phyloP scores from a whole-genome alignment of 2,113 vertebrate species.

The Nannobrachium achirus region DNA sequence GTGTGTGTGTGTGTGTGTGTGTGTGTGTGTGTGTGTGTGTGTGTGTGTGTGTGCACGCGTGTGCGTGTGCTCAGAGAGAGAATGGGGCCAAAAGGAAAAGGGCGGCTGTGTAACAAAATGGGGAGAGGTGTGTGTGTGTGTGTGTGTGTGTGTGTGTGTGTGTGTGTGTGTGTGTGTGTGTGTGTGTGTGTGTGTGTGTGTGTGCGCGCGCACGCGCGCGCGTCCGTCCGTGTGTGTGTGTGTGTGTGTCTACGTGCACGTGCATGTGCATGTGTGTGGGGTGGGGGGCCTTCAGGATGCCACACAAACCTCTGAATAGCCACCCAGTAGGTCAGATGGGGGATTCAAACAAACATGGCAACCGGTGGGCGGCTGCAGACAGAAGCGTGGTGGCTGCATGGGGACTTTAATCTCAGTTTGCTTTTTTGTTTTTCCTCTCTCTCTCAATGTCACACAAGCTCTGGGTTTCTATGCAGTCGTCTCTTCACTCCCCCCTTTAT shows the following conservation, averaged over 20 bases:
- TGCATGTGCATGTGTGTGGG: constrained; percentile 1
- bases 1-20: constrained; percentile 37
- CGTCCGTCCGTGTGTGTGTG: constrained; percentile 1
- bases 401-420: constrained; percentile 28
- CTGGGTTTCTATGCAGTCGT: constrained; percentile 6
- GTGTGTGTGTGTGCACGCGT: constrained; percentile 32
- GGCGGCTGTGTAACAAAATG: constrained; percentile 39
- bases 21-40: constrained; percentile 8
- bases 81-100: constrained; percentile 47
- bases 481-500: constrained; percentile 1
- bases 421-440: constrained; percentile 27
- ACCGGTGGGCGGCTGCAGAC: constrained; percentile 20
- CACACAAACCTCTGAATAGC: constrained; percentile 52
- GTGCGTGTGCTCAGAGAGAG: constrained; percentile 14
- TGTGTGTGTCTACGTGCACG: not conserved
- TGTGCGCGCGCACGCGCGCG: no score
- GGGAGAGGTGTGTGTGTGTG: not conserved
- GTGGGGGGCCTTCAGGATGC: constrained; percentile 44
- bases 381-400: constrained; percentile 18
- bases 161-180: not conserved
- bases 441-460: constrained; percentile 12
- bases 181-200: constrained; percentile 3
- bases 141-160: not conserved
- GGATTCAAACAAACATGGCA: constrained; percentile 38
- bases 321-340: constrained; percentile 28